A percentile compares a stretch with the other conserved stretches of the same genome.
These are phyloP conservation scores for Aphelocoma californica DNA, from an alignment of 2,797 vertebrate species.

Conservation along the genomic window DNA sequence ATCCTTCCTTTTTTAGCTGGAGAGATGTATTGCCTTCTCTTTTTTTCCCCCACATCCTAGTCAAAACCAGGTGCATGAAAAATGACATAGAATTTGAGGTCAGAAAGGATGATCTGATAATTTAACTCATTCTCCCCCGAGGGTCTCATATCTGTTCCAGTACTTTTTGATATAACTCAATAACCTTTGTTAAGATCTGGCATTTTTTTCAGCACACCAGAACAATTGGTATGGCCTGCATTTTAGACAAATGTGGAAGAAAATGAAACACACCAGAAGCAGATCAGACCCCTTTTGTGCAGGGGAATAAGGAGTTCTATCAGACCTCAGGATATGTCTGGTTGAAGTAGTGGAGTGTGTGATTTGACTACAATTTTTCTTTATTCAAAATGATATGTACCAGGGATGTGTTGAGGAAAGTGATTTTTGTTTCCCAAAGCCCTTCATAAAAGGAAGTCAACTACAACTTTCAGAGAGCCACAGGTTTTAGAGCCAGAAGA, in stretches of 20 bases:
- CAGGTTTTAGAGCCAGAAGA: neutral
- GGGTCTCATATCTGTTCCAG: neutral
- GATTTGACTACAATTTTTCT: neutral
- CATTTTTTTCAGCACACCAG: neutral
- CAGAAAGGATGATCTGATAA: neutral
- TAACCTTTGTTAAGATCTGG: conserved; percentile 2
- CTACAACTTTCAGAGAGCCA: neutral
- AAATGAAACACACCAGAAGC: neutral
- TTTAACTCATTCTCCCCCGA: neutral
- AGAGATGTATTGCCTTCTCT: neutral
- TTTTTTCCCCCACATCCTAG: neutral
- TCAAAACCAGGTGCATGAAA: conserved; percentile 1
- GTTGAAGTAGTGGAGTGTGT: neutral
- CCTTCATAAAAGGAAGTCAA: neutral
- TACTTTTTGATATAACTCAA: neutral
- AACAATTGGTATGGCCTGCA: neutral
- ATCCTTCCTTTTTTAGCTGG: neutral
- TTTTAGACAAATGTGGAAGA: neutral
- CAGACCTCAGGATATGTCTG: neutral
- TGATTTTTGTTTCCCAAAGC: neutral
- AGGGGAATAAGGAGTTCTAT: neutral
- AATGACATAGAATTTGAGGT: neutral
- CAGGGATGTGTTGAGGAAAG: neutral
- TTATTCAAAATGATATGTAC: neutral
- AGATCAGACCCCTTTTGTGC: neutral